Percentiles rank a stretch among this genome's conserved stretches.
phyloP scores from a whole-genome alignment of 2,888 invertebrate species.

The Oligia latruncula region DNA sequence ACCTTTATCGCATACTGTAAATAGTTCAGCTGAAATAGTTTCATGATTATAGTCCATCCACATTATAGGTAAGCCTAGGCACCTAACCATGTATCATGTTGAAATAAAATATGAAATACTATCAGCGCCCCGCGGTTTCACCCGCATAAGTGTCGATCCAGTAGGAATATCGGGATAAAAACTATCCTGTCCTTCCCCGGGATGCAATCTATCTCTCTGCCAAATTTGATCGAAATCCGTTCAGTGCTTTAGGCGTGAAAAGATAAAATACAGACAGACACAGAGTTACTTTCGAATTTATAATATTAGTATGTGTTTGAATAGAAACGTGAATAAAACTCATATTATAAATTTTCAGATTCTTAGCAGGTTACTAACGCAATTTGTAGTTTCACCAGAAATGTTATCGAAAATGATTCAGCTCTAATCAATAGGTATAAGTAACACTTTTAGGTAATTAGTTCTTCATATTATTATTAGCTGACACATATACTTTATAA shows the following conservation, averaged over 20 bases:
- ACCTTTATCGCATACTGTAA: conserved; percentile 55
- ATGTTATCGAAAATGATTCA: conserved; percentile 28
- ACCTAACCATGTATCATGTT: neutral
- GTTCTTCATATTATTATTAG: conserved; percentile 5
- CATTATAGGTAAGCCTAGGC: neutral
- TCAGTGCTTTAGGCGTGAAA: too few relatives aligned
- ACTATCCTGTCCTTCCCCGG: too few relatives aligned
- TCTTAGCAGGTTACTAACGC: neutral
- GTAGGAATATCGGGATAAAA: too few relatives aligned
- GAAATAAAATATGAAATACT: neutral
- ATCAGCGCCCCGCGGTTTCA: too few relatives aligned
- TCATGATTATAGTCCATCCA: neutral
- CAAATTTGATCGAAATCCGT: too few relatives aligned
- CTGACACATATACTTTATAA: neutral
- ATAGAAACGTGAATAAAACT: neutral
- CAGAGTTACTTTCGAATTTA: too few relatives aligned
- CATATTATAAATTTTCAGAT: neutral
- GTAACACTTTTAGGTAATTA: conserved; percentile 5
- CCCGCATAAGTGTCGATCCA: too few relatives aligned
- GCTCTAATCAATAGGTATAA: neutral
- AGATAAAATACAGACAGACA: too few relatives aligned
- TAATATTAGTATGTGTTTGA: neutral
- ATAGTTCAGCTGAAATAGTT: conserved; percentile 53
- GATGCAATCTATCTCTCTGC: too few relatives aligned
- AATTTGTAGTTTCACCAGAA: conserved; percentile 1